Evolutionary conservation across 1,140 invertebrate species (phyloP), one percentile per base, ranked within the genome.

Genomic region (Gryllus bimaculatus): DNA sequence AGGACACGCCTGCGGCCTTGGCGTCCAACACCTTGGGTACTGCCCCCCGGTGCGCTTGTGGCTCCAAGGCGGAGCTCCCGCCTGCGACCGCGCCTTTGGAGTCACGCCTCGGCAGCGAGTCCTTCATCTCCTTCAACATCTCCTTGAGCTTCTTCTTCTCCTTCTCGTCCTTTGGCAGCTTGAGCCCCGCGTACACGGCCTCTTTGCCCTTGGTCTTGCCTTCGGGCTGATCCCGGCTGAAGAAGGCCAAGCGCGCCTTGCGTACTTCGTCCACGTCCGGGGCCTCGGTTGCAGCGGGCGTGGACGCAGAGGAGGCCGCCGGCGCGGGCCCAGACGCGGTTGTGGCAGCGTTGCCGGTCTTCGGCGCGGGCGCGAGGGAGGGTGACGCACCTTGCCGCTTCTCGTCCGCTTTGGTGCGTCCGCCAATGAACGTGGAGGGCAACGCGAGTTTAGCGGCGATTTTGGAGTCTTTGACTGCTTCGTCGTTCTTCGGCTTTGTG

Each of bases 71-170:
- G 39, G 74, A 20, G 8, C 47, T n/a, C 12, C 79, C 75, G 20
- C 18, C 74, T 78, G 66, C 13, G 66, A 6, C 13, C 18, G 8
- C 48, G 48, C 5, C 48, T 76, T 47, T 76, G 8, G 39, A 10
- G 39, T 76, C 39, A 48, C 87, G 82, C 83, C 90, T 90, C 7
- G 90, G 88, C 80, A 91, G 82, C n/a, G 90, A 90, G 83, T 90
- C 88, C 82, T 91, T 91, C 89, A 91, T 90, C 83, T 91, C 89
- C 81, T 90, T 90, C 79, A 91, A 81, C 87, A 91, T 89, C 82
- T 90, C 89, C 80, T 88, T 90, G 39, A 91, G 82, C 83, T 88
- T 88, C 54, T 84, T 83, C 80, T 85, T 85, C 83, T 89, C 89
- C 83, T 90, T 87, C 73, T 86, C 85, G 18, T 85, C 82, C 3